Evolutionary conservation across 2,888 invertebrate genomes (phyloP).

Genomic region (Leptopterna dolabrata): DNA sequence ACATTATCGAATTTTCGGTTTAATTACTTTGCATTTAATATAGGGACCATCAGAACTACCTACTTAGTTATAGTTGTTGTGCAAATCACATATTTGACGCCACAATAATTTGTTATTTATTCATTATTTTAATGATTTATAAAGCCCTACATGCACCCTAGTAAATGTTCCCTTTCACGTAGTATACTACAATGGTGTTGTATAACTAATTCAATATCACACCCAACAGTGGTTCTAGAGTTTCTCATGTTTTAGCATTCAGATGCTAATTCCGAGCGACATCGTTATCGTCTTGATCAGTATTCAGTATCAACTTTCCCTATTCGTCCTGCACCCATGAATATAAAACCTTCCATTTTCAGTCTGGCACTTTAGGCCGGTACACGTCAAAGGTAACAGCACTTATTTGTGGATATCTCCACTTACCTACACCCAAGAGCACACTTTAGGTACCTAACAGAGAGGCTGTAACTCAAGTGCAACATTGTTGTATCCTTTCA

Average conservation of each 20-base stretch:
- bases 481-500: slow-evolving; percentile 1
- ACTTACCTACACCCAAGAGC: background rate
- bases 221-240: too few relatives aligned
- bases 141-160: too few relatives aligned
- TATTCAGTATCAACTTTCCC: background rate
- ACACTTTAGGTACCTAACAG: background rate
- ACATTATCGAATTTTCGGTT: too few relatives aligned
- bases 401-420: background rate
- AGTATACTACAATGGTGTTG: too few relatives aligned
- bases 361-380: background rate
- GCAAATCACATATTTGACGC: too few relatives aligned
- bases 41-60: too few relatives aligned
- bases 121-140: too few relatives aligned
- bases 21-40: too few relatives aligned
- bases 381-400: background rate
- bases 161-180: too few relatives aligned
- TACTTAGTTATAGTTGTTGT: too few relatives aligned
- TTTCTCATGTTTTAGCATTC: background rate
- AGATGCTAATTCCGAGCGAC: background rate
- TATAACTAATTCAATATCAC: too few relatives aligned
- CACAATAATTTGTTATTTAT: too few relatives aligned
- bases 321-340: background rate
- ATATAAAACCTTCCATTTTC: background rate
- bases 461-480: background rate
- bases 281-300: background rate